Evolutionary conservation across 1,140 invertebrate genomes (phyloP).

Genomic region (Uloborus diversus): DNA sequence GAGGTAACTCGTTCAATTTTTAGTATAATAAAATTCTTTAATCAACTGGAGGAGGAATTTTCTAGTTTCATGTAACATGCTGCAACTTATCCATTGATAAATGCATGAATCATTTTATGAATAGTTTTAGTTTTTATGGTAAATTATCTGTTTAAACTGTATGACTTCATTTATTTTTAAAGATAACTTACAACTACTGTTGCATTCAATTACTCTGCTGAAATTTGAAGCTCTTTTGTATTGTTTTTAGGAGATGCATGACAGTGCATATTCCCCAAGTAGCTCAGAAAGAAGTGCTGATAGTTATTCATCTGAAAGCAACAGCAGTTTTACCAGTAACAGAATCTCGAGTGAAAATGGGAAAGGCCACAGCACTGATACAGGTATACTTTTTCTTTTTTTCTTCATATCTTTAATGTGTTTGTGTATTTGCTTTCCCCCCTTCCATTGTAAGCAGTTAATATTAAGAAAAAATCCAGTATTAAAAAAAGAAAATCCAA

Average conservation of each 20-base stretch:
- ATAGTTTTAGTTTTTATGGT: background rate
- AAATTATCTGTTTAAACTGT: background rate
- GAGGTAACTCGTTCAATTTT: no score
- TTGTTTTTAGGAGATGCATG: constrained; percentile 25
- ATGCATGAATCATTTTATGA: background rate
- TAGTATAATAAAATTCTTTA: no score
- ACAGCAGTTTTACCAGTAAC: constrained; percentile 24
- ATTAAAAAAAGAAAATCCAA: no score
- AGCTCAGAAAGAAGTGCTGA: constrained; percentile 29
- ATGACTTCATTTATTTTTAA: background rate
- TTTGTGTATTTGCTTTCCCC: no score
- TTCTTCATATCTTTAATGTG: no score
- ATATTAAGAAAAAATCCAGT: no score
- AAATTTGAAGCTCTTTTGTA: background rate
- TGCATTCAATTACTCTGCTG: no score
- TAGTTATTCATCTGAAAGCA: constrained; percentile 31
- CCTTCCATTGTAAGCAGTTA: no score
- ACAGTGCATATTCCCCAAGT: constrained; percentile 16
- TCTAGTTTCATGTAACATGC: no score
- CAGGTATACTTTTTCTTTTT: constrained; percentile 11
- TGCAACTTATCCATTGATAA: no score
- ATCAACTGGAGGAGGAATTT: no score
- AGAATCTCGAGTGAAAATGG: constrained; percentile 17
- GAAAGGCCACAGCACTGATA: background rate
- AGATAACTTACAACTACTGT: no score